A percentile compares a stretch with the other conserved stretches of the same genome.
phyloP scores from a whole-genome alignment of 2,888 invertebrate species.

The Patella pellucida region DNA sequence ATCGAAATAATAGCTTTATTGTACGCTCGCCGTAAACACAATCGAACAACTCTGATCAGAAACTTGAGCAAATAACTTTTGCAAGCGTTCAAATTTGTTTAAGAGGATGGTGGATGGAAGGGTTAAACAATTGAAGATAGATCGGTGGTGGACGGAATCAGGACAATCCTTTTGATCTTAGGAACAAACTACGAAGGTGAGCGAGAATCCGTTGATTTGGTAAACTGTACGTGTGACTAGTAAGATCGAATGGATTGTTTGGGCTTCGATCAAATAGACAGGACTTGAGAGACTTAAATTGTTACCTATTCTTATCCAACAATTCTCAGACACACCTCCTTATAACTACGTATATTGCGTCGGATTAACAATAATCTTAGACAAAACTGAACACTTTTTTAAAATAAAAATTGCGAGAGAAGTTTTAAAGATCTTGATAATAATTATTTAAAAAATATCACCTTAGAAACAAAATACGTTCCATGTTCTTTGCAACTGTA shows the following conservation, averaged over 20 bases:
- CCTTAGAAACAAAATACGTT: too few species aligned
- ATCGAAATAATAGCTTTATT: conserved; percentile 7
- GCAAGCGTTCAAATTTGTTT: conserved; percentile 25
- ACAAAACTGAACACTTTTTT: too few species aligned
- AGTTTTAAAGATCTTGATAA: too few species aligned
- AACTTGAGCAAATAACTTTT: neutral
- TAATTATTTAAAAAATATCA: too few species aligned
- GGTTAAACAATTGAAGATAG: conserved; percentile 33
- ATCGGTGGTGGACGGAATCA: conserved; percentile 29
- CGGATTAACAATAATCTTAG: too few species aligned
- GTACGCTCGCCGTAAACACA: neutral
- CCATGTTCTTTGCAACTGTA: too few species aligned
- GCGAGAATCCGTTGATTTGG: conserved; percentile 18
- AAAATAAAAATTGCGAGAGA: too few species aligned
- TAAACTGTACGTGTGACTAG: conserved; percentile 26
- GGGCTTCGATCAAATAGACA: neutral
- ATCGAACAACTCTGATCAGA: conserved; percentile 2
- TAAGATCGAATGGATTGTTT: conserved; percentile 1
- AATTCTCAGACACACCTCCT: neutral
- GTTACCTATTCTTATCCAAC: neutral
- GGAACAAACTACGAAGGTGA: conserved; percentile 28
- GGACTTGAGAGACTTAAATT: neutral
- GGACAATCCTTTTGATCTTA: conserved; percentile 35
- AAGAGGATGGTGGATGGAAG: conserved; percentile 32
- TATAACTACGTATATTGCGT: too few species aligned